Evolutionary conservation across 2,888 invertebrate species (phyloP).

Genomic region (Drosophila nigricruria): DNA sequence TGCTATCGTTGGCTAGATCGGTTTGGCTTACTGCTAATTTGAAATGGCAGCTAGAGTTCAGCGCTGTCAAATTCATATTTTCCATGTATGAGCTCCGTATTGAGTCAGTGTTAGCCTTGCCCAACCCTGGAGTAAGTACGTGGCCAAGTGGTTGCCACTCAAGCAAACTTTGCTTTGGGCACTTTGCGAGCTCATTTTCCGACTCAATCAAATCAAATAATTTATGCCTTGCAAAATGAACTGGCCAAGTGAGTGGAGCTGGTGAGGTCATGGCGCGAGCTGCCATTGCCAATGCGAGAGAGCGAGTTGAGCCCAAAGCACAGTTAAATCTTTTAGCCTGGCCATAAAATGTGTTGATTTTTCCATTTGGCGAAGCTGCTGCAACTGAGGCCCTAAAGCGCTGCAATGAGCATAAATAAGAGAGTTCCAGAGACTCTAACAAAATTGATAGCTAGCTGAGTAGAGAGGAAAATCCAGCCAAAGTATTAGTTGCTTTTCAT

Average conservation of each 20-base stretch:
- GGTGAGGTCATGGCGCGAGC: conserved; percentile 69
- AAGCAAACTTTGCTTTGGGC: conserved; percentile 66
- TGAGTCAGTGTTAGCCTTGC: conserved; percentile 20
- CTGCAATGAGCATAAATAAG: conserved; percentile 73
- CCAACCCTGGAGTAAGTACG: conserved; percentile 47
- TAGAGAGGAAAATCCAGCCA: not conserved
- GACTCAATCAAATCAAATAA: conserved; percentile 84
- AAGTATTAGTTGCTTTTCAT: conserved; percentile 30
- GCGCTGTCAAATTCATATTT: conserved; percentile 19
- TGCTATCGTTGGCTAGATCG: not conserved
- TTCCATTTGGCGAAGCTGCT: conserved; percentile 68
- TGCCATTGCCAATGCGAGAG: conserved; percentile 39
- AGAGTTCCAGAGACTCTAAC: conserved; percentile 20
- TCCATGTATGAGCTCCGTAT: conserved; percentile 18
- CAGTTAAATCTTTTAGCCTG: conserved; percentile 66
- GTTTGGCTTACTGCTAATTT: conserved; percentile 5
- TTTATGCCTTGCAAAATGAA: conserved; percentile 79
- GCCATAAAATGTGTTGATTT: conserved; percentile 79
- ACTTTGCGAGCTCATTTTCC: conserved; percentile 82
- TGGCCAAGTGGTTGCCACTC: conserved; percentile 34
- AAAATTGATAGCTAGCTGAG: conserved; percentile 39
- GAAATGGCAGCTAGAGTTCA: conserved; percentile 14
- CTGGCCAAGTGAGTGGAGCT: conserved; percentile 76
- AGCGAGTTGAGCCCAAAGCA: conserved; percentile 58
- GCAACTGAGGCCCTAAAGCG: conserved; percentile 68